These are phyloP conservation scores for Noctua janthe DNA, from an alignment of 2,888 invertebrate species.

Conservation along the genomic window DNA sequence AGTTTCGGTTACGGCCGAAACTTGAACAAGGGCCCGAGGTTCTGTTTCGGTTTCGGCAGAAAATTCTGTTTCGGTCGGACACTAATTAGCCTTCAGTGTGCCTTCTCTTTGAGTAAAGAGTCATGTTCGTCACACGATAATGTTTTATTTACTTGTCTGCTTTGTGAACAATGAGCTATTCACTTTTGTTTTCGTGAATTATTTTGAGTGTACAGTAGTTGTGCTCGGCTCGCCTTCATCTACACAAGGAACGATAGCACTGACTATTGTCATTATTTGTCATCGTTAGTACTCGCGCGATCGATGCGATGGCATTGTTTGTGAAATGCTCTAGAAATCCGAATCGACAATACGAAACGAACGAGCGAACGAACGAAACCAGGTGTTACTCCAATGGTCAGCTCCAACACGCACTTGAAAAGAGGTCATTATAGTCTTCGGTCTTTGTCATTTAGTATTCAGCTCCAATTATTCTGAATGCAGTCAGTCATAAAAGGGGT, in stretches of 20 bases:
- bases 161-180: constrained; percentile 15
- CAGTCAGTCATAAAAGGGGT: constrained; percentile 15
- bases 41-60: too few species aligned
- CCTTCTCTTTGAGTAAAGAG: not conserved
- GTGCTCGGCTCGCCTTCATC: not conserved
- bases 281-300: not conserved
- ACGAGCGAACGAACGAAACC: too few species aligned
- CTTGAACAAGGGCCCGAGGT: too few species aligned
- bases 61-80: too few species aligned
- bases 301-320: not conserved
- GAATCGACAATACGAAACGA: not conserved
- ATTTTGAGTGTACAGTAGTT: not conserved
- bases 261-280: not conserved
- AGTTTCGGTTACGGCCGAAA: too few species aligned
- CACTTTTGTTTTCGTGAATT: constrained; percentile 10
- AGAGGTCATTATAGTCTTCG: not conserved
- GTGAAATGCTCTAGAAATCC: not conserved
- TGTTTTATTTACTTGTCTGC: constrained; percentile 3
- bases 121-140: not conserved
- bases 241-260: not conserved
- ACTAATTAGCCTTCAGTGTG: too few species aligned
- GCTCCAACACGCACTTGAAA: not conserved
- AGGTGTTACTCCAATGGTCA: not conserved
- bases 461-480: constrained; percentile 24
- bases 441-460: constrained; percentile 8